Percentiles rank a stretch among this genome's conserved stretches.
Evolutionary conservation across 2,888 invertebrate genomes (phyloP).

Genomic region (Furcula furcula): DNA sequence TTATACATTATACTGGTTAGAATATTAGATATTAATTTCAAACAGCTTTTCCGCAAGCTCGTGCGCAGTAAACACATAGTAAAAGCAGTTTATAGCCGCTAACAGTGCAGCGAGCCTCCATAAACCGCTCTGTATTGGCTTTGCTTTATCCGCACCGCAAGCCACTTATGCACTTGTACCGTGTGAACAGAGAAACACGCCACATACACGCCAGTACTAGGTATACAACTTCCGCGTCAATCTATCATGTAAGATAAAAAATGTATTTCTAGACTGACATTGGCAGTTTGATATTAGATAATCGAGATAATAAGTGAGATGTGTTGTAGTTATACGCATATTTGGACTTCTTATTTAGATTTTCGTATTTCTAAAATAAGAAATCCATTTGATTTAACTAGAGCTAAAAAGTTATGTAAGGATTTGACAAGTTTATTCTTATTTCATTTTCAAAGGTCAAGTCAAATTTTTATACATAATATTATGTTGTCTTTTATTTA

Average conservation of each 20-base stretch:
- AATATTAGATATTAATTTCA: not conserved
- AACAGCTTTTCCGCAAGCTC: not conserved
- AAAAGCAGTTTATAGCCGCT: not conserved
- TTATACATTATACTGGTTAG: too few relatives aligned
- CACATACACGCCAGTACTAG: not conserved
- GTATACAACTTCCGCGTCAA: conserved; percentile 10
- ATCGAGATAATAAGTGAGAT: too few relatives aligned
- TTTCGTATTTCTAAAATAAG: too few relatives aligned
- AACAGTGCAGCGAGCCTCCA: not conserved
- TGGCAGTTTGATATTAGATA: conserved; percentile 1
- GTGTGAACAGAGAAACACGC: not conserved
- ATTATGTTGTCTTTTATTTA: too few relatives aligned
- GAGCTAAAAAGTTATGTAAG: too few relatives aligned
- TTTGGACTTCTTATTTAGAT: too few relatives aligned
- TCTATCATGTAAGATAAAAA: conserved; percentile 17
- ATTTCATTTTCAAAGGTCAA: too few relatives aligned
- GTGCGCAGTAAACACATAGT: not conserved
- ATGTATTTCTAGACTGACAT: conserved; percentile 2
- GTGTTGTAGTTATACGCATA: too few relatives aligned
- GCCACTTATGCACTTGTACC: not conserved
- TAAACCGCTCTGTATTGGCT: not conserved
- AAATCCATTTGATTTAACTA: too few relatives aligned
- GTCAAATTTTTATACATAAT: too few relatives aligned
- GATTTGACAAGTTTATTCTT: too few relatives aligned
- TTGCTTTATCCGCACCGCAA: not conserved